A percentile compares a stretch with the other conserved stretches of the same genome.
Conservation (phyloP, 2,888 invertebrate genomes). For the Andrena haemorrhoa region DNA sequence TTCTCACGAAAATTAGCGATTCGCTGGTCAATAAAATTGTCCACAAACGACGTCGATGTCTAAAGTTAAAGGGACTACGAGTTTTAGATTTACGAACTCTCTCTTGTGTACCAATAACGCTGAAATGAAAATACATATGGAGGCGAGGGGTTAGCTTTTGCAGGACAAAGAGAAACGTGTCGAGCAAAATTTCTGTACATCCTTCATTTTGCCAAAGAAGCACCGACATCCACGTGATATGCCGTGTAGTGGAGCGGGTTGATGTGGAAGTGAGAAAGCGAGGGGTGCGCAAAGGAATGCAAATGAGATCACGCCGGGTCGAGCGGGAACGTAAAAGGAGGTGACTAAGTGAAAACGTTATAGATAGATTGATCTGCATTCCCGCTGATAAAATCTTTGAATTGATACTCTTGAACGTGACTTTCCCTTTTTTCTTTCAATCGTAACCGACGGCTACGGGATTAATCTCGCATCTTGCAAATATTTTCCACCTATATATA, state of each 20-base stretch:
- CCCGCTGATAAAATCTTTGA: slow-evolving; percentile 61
- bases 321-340: slow-evolving; percentile 34
- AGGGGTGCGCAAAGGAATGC: slow-evolving; percentile 71
- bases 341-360: slow-evolving; percentile 67
- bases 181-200: slow-evolving; percentile 1
- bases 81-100: too few relatives aligned
- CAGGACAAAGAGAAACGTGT: slow-evolving; percentile 11
- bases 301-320: slow-evolving; percentile 66
- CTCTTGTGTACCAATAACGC: too few relatives aligned
- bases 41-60: too few relatives aligned
- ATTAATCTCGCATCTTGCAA: slow-evolving; percentile 37
- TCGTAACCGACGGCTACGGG: slow-evolving; percentile 10
- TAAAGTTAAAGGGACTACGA: too few relatives aligned
- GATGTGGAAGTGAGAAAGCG: slow-evolving; percentile 57
- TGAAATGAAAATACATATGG: slow-evolving; percentile 1
- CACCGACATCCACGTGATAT: slow-evolving; percentile 66
- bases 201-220: slow-evolving; percentile 44
- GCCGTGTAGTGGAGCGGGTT: slow-evolving; percentile 50
- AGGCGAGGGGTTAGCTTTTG: not conserved
- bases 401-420: slow-evolving; percentile 58
- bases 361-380: slow-evolving; percentile 68
- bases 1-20: too few relatives aligned
- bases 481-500: not conserved
- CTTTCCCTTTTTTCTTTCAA: slow-evolving; percentile 32
- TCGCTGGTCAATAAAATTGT: too few relatives aligned